phyloP scores from a whole-genome alignment of 2,797 vertebrate genomes.

The Natrix natrix region DNA sequence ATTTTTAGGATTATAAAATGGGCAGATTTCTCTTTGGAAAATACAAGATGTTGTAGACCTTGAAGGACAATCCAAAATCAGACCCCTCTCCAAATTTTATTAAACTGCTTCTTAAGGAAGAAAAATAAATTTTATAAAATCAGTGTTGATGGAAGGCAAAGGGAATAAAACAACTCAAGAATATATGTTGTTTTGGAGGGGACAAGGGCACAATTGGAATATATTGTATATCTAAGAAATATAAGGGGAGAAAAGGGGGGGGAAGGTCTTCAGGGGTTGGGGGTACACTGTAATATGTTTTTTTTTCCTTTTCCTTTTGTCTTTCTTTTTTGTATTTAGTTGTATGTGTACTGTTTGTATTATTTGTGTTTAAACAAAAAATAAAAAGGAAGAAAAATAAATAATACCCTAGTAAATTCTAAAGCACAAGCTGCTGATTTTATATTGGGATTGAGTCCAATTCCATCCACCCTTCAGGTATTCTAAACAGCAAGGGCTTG shows the following conservation, averaged over 20 bases:
- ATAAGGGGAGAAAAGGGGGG: no score
- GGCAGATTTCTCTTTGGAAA: not conserved
- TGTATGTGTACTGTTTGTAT: no score
- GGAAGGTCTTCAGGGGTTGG: no score
- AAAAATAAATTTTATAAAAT: not conserved
- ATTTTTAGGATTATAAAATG: not conserved
- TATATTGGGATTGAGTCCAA: not conserved
- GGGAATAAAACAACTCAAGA: no score
- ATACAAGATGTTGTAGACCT: not conserved
- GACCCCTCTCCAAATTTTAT: not conserved
- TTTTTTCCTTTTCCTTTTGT: no score
- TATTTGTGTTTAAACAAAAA: no score
- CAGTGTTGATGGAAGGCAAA: no score
- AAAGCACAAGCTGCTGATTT: not conserved
- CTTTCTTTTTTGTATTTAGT: no score
- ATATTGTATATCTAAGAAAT: no score
- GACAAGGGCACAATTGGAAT: no score
- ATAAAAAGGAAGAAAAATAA: not conserved
- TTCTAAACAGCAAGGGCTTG: not conserved
- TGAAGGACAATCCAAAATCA: not conserved
- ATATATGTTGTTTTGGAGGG: no score
- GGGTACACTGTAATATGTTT: no score
- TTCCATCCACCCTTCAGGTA: not conserved
- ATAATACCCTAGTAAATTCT: not conserved
- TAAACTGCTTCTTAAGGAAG: not conserved